Conservation (phyloP, 2,113 vertebrate genomes). For the Eonycteris spelaea region DNA sequence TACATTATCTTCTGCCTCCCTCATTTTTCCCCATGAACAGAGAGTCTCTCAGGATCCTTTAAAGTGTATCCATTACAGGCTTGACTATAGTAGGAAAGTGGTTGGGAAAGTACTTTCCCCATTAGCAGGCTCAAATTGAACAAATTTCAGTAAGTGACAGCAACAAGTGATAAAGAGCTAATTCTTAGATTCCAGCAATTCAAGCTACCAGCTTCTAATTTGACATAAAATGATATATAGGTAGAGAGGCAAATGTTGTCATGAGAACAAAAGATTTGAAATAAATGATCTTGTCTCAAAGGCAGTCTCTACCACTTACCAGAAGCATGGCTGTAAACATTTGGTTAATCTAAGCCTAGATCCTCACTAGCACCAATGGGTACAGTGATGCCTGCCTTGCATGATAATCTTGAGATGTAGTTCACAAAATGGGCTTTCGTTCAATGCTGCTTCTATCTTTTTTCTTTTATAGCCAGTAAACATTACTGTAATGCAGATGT, state of each 20-base stretch:
- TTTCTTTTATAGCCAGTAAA: background rate
- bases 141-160: background rate
- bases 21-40: background rate
- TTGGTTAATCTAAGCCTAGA: background rate
- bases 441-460: background rate
- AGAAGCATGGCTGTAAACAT: background rate
- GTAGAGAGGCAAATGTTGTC: background rate
- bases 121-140: background rate
- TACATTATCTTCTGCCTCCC: background rate
- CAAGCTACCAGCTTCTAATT: background rate
- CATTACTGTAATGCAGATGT: background rate
- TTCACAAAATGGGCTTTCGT: background rate
- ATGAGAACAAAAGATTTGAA: background rate
- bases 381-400: background rate
- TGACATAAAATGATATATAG: background rate
- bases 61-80: background rate
- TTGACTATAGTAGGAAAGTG: background rate
- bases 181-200: background rate
- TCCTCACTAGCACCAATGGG: background rate
- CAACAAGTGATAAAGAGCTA: background rate
- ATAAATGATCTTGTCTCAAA: background rate
- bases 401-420: background rate
- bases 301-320: background rate
- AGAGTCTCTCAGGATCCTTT: constrained; percentile 9
- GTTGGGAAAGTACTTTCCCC: background rate